phyloP scores from a whole-genome alignment of 2,113 vertebrate genomes.

The Chaenocephalus aceratus region DNA sequence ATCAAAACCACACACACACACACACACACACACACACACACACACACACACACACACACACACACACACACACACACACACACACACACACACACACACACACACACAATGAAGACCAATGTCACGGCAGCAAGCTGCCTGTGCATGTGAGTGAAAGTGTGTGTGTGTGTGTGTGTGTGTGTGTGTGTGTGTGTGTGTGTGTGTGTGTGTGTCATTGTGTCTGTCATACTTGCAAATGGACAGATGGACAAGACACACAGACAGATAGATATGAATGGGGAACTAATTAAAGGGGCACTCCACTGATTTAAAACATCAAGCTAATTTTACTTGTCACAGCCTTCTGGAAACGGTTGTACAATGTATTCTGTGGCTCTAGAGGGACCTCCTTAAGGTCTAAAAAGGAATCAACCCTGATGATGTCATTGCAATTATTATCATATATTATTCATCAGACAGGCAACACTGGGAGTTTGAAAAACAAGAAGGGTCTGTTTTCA shows the following conservation, averaged over 20 bases:
- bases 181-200: slow-evolving; percentile 11
- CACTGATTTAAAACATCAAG: neutral
- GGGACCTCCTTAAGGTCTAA: too few species aligned
- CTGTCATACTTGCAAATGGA: slow-evolving; percentile 46
- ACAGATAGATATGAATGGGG: slow-evolving; percentile 18
- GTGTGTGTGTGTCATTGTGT: neutral
- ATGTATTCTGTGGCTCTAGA: slow-evolving; percentile 1
- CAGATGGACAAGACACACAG: slow-evolving; percentile 38
- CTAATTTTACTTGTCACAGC: neutral
- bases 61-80: slow-evolving; percentile 22
- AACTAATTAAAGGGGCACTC: slow-evolving; percentile 5
- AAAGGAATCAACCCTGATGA: neutral
- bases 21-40: slow-evolving; percentile 11
- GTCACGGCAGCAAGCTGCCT: slow-evolving; percentile 18
- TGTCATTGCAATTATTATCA: neutral
- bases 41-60: slow-evolving; percentile 12
- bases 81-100: slow-evolving; percentile 8
- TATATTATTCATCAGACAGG: neutral
- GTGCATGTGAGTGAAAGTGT: neutral
- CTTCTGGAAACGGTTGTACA: neutral
- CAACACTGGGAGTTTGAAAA: neutral
- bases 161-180: slow-evolving; percentile 7
- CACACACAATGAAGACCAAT: slow-evolving; percentile 5
- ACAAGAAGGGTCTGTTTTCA: neutral
- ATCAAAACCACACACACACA: slow-evolving; percentile 32